phyloP scores from a whole-genome alignment of 1,140 invertebrate genomes.

The Euschistus heros region DNA sequence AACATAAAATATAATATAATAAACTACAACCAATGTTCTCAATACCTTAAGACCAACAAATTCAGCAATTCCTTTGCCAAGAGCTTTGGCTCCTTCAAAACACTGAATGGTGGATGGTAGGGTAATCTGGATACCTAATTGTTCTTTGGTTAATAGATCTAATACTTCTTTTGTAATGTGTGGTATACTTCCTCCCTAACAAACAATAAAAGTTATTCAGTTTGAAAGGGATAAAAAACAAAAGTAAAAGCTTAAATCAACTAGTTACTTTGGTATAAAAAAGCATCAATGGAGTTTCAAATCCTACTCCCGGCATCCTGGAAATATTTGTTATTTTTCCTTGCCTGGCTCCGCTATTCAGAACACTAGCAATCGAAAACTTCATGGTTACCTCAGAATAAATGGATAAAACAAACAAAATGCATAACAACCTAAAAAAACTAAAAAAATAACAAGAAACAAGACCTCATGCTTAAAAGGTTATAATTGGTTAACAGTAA shows the following conservation, averaged over 20 bases:
- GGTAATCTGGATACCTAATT: slow-evolving; percentile 44
- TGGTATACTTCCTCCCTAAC: slow-evolving; percentile 49
- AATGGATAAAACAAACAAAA: no score
- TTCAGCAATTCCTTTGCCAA: slow-evolving; percentile 39
- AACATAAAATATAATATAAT: slow-evolving; percentile 16
- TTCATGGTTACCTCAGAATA: slow-evolving; percentile 5
- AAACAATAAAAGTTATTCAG: neutral
- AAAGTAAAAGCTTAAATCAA: neutral
- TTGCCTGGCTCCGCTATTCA: neutral
- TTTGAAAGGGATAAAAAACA: no score
- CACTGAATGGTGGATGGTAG: slow-evolving; percentile 44
- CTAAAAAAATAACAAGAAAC: no score
- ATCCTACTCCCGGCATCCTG: slow-evolving; percentile 35
- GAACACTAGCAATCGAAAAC: slow-evolving; percentile 7
- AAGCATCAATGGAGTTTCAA: slow-evolving; percentile 43
- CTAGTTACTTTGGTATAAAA: slow-evolving; percentile 43
- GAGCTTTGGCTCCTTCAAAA: slow-evolving; percentile 40
- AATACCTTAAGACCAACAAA: slow-evolving; percentile 46
- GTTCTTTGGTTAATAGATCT: slow-evolving; percentile 41
- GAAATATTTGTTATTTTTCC: slow-evolving; percentile 41
- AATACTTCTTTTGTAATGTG: slow-evolving; percentile 54
- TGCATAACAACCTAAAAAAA: no score
- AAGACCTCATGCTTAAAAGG: no score
- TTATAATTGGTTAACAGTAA: no score
- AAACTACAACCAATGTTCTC: neutral